Percentiles rank a stretch among this genome's conserved stretches.
Conservation (phyloP, 2,113 vertebrate genomes). For the Etheostoma spectabile region DNA sequence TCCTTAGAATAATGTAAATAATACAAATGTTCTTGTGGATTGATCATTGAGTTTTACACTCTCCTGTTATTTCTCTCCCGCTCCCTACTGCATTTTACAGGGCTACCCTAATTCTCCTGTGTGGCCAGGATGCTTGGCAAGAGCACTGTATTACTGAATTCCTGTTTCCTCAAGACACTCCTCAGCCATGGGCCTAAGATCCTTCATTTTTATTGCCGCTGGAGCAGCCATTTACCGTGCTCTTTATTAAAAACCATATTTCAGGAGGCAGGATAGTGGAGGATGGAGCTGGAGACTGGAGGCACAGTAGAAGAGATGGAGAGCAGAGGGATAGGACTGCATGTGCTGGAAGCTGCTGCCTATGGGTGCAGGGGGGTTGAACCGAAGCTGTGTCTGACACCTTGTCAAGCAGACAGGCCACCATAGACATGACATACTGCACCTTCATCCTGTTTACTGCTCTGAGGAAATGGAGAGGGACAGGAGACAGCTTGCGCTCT, state of each 20-base stretch:
- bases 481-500: slow-evolving; percentile 76
- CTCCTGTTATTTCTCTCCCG: slow-evolving; percentile 22
- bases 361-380: slow-evolving; percentile 46
- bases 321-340: slow-evolving; percentile 52
- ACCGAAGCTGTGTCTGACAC: slow-evolving; percentile 75
- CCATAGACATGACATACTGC: slow-evolving; percentile 80
- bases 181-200: slow-evolving; percentile 72
- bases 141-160: slow-evolving; percentile 67
- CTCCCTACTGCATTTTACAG: slow-evolving; percentile 31
- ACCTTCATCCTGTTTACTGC: slow-evolving; percentile 78
- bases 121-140: slow-evolving; percentile 52
- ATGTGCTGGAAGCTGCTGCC: slow-evolving; percentile 57
- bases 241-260: slow-evolving; percentile 87
- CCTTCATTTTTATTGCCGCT: slow-evolving; percentile 81
- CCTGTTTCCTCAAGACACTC: slow-evolving; percentile 76
- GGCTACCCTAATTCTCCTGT: slow-evolving; percentile 44
- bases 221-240: slow-evolving; percentile 78
- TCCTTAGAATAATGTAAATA: slow-evolving; percentile 61
- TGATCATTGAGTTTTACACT: slow-evolving; percentile 51
- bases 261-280: slow-evolving; percentile 70
- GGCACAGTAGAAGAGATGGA: slow-evolving; percentile 47
- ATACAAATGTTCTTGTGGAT: slow-evolving; percentile 54
- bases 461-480: slow-evolving; percentile 79
- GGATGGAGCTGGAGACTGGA: slow-evolving; percentile 57
- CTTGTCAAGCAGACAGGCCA: slow-evolving; percentile 79